Conservation (phyloP, 2,113 vertebrate species). For the Lasiurus borealis region DNA sequence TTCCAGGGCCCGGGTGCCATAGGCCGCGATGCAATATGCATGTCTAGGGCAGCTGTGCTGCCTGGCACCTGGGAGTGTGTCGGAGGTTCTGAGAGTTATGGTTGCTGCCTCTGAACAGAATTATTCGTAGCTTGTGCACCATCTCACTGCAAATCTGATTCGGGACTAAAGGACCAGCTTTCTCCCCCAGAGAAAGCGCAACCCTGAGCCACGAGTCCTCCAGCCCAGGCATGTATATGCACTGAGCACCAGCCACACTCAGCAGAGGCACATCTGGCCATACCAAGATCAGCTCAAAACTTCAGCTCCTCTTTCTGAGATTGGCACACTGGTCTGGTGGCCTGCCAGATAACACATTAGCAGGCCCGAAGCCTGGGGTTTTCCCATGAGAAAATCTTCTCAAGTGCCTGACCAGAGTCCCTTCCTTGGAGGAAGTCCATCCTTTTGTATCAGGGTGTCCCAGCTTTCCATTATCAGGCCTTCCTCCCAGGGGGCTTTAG, state of each 20-base stretch:
- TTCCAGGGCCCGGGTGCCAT: background rate
- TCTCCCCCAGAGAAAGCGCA: background rate
- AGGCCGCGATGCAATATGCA: conserved; percentile 26
- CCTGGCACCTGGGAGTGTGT: conserved; percentile 27
- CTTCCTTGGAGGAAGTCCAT: background rate
- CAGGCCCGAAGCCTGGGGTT: background rate
- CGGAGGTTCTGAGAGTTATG: background rate
- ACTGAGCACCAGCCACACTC: background rate
- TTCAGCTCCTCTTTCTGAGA: background rate
- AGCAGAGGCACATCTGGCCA: background rate
- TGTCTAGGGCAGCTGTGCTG: background rate
- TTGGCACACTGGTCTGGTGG: background rate
- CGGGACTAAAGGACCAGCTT: background rate
- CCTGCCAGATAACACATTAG: background rate
- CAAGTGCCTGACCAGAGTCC: conserved; percentile 59
- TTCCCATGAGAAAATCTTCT: conserved; percentile 45
- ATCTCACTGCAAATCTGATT: conserved; percentile 6
- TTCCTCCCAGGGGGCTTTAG: background rate
- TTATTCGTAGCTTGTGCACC: background rate
- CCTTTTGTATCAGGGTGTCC: background rate
- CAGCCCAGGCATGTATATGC: background rate
- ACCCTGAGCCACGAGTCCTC: background rate
- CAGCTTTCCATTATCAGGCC: background rate
- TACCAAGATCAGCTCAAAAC: background rate
- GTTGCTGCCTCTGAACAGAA: background rate